Percentiles rank a stretch among this genome's conserved stretches.
Conservation (phyloP, 2,113 vertebrate species). For the Oryzias celebensis region DNA sequence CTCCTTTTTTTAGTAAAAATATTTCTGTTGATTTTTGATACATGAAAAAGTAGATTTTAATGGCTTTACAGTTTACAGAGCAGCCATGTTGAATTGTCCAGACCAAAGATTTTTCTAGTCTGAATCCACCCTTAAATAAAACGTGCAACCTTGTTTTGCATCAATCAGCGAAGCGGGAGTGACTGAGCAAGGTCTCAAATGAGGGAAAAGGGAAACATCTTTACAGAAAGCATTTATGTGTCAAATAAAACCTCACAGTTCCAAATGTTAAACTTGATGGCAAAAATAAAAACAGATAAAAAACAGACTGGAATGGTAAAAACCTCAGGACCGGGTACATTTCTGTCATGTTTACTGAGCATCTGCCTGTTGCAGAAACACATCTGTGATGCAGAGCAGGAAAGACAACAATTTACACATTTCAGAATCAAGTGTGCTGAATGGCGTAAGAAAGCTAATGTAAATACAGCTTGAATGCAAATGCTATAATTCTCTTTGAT, state of each 20-base stretch:
- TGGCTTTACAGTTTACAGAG: not conserved
- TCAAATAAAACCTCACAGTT: too few species aligned
- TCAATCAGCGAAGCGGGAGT: constrained; percentile 16
- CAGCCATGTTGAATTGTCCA: too few species aligned
- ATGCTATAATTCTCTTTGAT: constrained; percentile 10
- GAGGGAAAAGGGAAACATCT: too few species aligned
- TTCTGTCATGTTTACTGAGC: not conserved
- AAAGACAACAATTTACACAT: not conserved
- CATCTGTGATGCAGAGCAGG: constrained; percentile 19
- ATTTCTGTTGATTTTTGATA: not conserved
- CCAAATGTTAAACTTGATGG: not conserved
- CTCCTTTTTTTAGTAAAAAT: not conserved
- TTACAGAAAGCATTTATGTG: too few species aligned
- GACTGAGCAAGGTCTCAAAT: not conserved
- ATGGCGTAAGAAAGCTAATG: constrained; percentile 2
- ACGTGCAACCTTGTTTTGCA: constrained; percentile 16
- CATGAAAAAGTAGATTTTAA: not conserved
- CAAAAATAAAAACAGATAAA: not conserved
- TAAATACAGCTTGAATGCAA: constrained; percentile 4
- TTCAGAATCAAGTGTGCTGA: not conserved
- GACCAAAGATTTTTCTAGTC: too few species aligned
- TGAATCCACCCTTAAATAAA: too few species aligned
- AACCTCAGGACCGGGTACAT: not conserved
- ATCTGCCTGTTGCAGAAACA: constrained; percentile 10
- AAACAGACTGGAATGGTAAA: not conserved